Percentiles rank a stretch among this genome's conserved stretches.
Conservation (phyloP, 1,140 invertebrate genomes). For the Rhysida immarginata region DNA sequence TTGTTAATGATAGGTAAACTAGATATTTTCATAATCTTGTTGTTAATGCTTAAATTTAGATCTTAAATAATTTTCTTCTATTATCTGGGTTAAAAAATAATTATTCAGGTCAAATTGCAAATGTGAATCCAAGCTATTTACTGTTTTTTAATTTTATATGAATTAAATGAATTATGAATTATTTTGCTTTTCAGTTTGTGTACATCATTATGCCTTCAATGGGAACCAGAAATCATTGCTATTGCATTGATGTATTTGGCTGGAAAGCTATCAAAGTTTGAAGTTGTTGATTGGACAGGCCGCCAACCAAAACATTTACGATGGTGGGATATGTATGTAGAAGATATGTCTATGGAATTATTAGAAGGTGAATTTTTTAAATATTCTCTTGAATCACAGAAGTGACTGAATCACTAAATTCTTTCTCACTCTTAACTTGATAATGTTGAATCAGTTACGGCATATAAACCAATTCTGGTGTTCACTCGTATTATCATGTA, state of each 20-base stretch:
- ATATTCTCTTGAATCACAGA: too few relatives aligned
- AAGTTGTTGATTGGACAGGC: slow-evolving; percentile 82
- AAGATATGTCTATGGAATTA: slow-evolving; percentile 87
- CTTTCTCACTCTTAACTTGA: too few relatives aligned
- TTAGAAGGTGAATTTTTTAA: slow-evolving; percentile 63
- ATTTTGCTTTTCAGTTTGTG: slow-evolving; percentile 50
- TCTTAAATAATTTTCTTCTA: not conserved
- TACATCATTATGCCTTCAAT: slow-evolving; percentile 90
- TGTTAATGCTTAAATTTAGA: not conserved
- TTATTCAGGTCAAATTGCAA: too few relatives aligned
- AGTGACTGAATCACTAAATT: too few relatives aligned
- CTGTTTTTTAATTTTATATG: not conserved
- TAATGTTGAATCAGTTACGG: too few relatives aligned
- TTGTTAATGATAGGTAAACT: slow-evolving; percentile 87
- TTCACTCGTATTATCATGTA: too few relatives aligned
- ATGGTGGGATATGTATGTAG: slow-evolving; percentile 98
- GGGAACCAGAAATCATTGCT: slow-evolving; percentile 97
- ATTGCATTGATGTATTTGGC: slow-evolving; percentile 95
- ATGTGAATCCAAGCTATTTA: too few relatives aligned
- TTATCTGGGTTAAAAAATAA: not conserved
- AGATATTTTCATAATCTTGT: not conserved
- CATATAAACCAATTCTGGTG: too few relatives aligned
- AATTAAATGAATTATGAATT: not conserved
- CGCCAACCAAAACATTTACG: slow-evolving; percentile 60
- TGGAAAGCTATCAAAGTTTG: slow-evolving; percentile 90